Evolutionary conservation across 23 tunicate species (phyloP), one percentile per base, ranked within the genome.

Genomic region (Halocynthia roretzi): DNA sequence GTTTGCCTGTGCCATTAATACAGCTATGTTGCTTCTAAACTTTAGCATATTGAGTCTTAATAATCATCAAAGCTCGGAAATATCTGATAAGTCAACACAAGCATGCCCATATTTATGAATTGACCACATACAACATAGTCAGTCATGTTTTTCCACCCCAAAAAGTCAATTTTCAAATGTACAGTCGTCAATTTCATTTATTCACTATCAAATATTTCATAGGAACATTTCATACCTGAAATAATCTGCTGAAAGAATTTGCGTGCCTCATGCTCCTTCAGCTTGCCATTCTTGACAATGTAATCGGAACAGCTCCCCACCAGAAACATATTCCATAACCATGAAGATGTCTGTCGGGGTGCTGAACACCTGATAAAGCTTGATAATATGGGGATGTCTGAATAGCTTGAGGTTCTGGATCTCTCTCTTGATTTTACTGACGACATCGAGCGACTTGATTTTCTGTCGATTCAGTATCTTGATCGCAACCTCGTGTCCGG

Each of bases 301-400:
- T 96, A 96, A 75, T 96, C 99, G 71, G 71, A 96, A 96, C 52
- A 96, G 71, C 60, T 96, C 99, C 8, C 99, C 99, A 23, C 99
- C 99, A 40, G 99, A 93, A 4, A 96, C 99, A 82, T 96, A 96
- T 86, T 96, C 99, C 99, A 96, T 96, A 6, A 96, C 99, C 99
- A 96, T 85, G 71, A 96, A 96, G 40, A 96, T 85, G 61, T 96
- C 99, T 12, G 99, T 96, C 0, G 99, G 99, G 2, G 96, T 86
- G 66, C 97, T 92, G 70, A 90, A 84, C 52, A 96, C 99, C 79
- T 96, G 99, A 80, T 96, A 96, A 7, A 96, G 80, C 91, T 96
- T 96, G 80, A 96, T 96, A 48, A 96, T 96, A 67, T 96, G 99
- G 6, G 99, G 99, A 68, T 96, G 99, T 11, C 99, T 85, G 75